Evolutionary conservation across 2,888 invertebrate genomes (phyloP).

Genomic region (Papilio gigon): DNA sequence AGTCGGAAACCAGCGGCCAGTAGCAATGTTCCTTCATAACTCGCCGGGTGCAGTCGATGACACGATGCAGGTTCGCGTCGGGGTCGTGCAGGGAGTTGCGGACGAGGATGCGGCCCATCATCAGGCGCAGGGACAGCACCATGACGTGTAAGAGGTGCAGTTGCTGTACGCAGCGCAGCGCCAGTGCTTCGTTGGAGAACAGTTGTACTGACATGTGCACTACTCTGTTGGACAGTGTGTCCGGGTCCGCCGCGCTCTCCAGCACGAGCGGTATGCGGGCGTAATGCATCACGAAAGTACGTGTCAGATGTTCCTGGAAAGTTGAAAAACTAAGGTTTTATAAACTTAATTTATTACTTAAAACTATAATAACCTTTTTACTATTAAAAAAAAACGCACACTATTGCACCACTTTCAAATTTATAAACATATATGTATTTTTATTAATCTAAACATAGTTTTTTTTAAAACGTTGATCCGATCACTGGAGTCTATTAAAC

Average conservation of each 20-base stretch:
- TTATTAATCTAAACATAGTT: too few species aligned
- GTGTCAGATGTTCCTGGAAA: constrained; percentile 91
- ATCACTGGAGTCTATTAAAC: too few species aligned
- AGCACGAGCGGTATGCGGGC: constrained; percentile 96
- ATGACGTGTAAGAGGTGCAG: constrained; percentile 95
- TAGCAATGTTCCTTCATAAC: constrained; percentile 99
- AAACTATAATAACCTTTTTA: too few species aligned
- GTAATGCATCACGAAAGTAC: constrained; percentile 98
- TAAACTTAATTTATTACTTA: too few species aligned
- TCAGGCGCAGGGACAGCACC: constrained; percentile 91
- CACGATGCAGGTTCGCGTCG: constrained; percentile 91
- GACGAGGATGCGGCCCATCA: constrained; percentile 96
- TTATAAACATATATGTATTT: too few species aligned
- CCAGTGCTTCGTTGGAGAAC: constrained; percentile 96
- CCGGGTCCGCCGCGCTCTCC: constrained; percentile 92
- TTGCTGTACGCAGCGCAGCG: constrained; percentile 94
- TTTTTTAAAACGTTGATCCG: too few species aligned
- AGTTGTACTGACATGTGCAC: constrained; percentile 99
- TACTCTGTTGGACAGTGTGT: constrained; percentile 96
- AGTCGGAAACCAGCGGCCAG: constrained; percentile 98
- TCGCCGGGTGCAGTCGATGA: constrained; percentile 94
- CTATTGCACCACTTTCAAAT: too few species aligned
- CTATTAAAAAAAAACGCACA: too few species aligned
- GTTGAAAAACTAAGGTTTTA: too few species aligned
- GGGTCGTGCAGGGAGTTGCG: constrained; percentile 92